Evolutionary conservation across 2,888 invertebrate species (phyloP), one percentile per base, ranked within the genome.

Genomic region (Hipparchia semele): DNA sequence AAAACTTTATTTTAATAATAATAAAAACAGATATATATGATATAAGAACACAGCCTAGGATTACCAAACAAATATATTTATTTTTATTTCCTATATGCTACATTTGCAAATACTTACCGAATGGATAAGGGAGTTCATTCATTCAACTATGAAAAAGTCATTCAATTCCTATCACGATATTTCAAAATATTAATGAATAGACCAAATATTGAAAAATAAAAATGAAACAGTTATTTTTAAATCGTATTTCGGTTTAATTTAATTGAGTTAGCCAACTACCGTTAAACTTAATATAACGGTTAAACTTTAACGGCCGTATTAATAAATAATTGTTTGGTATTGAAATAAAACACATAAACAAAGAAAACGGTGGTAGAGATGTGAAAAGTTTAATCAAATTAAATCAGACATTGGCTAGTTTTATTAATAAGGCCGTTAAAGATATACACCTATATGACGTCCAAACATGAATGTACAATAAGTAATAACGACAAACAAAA

Each of bases 381-480:
- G 2, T 39, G 39, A 5, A 39, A 39, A 39, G 3, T 5, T 39
- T 39, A 39, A 39, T 39, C 2, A 5, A 5, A 39, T 39, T 39
- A 39, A 39, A 39, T 39, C 49, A 6, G 49, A 49, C 49, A 49
- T 49, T 6, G 0, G 6, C 8, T 45, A 45, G 49, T 61, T 66
- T 73, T 61, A 73, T 73, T 73, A 54, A 70, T 66, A 66, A 66
- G 70, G 56, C 49, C 64, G 64, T 69, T 23, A 53, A 53, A 60
- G 65, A 70, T n/a, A 33, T 46, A 66, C 64, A 64, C 58, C 64
- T 64, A 68, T 46, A 73, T 75, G 60, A 75, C 75, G 75, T 75
- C 75, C 75, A 75, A 72, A 68, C 70, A 73, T 54, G 45, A 73
- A 70, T 75, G 73, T 75, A 73, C 70, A 75, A 75, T 70, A 39